Percentiles rank a stretch among this genome's conserved stretches.
Evolutionary conservation across 2,888 invertebrate species (phyloP).

Genomic region (Chymomyza fuscimana): DNA sequence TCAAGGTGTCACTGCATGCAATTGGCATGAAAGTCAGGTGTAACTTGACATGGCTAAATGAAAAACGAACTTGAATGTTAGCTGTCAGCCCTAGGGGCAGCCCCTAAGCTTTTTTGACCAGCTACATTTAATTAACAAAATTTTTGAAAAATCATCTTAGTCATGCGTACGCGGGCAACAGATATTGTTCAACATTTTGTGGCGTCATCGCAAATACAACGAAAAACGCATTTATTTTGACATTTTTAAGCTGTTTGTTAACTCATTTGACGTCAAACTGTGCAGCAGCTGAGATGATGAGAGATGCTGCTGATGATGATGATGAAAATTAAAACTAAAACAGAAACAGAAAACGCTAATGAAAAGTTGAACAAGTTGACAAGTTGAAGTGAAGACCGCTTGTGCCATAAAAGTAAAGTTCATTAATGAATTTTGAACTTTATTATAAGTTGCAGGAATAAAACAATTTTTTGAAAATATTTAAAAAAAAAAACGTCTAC

Average conservation of each 20-base stretch:
- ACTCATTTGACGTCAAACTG: not conserved
- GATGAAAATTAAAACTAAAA: too few species aligned
- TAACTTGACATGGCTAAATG: not conserved
- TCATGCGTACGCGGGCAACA: not conserved
- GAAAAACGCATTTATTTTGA: not conserved
- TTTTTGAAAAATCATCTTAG: not conserved
- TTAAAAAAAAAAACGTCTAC: too few species aligned
- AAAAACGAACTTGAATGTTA: not conserved
- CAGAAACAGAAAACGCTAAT: not conserved
- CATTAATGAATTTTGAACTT: slow-evolving; percentile 51
- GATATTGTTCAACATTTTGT: not conserved
- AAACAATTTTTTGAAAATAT: too few species aligned
- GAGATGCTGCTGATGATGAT: not conserved
- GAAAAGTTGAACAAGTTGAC: not conserved
- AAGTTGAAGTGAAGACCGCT: slow-evolving; percentile 21
- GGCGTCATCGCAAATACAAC: not conserved
- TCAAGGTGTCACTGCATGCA: not conserved
- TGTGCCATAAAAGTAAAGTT: slow-evolving; percentile 53
- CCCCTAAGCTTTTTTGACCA: not conserved
- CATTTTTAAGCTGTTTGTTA: not conserved
- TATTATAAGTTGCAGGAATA: not conserved
- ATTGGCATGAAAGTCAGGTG: not conserved
- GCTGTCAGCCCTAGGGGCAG: not conserved
- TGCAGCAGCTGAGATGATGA: not conserved
- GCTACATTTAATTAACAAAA: not conserved